phyloP scores from a whole-genome alignment of 1,140 invertebrate genomes.

The Steinernema khuongi region DNA sequence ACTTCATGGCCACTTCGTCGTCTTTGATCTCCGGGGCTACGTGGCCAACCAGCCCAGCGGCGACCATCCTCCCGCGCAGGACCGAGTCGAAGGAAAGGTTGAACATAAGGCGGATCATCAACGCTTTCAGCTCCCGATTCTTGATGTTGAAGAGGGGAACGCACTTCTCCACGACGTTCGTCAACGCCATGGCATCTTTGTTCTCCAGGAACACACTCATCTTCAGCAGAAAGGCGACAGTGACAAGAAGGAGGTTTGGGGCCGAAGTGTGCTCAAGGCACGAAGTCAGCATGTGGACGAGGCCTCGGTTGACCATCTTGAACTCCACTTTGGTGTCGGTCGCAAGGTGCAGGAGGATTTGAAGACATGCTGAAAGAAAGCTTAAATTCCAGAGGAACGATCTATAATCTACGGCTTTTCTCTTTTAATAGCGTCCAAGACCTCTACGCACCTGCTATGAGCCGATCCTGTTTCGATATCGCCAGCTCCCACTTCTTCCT shows the following conservation, averaged over 20 bases:
- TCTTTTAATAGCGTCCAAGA: too few species aligned
- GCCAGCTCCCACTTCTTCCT: constrained; percentile 74
- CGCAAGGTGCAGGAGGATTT: constrained; percentile 85
- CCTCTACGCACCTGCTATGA: constrained; percentile 75
- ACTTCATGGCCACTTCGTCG: constrained; percentile 78
- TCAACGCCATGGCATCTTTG: constrained; percentile 78
- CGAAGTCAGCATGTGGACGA: constrained; percentile 64
- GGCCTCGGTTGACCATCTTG: constrained; percentile 91
- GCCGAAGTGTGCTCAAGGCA: constrained; percentile 76
- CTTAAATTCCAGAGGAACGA: constrained; percentile 8
- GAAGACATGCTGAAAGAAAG: constrained; percentile 67
- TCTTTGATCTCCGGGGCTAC: constrained; percentile 80
- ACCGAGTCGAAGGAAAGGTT: constrained; percentile 94
- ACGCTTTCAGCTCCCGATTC: constrained; percentile 72
- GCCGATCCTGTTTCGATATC: constrained; percentile 81
- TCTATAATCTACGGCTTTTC: constrained; percentile 56
- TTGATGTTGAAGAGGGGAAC: constrained; percentile 61
- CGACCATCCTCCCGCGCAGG: constrained; percentile 79
- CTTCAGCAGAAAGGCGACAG: constrained; percentile 88
- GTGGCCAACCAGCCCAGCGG: constrained; percentile 78
- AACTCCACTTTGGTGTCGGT: constrained; percentile 86
- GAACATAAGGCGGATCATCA: constrained; percentile 78
- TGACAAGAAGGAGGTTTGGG: constrained; percentile 77
- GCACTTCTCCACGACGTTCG: constrained; percentile 62
- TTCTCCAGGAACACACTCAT: constrained; percentile 88